Evolutionary conservation across 1,140 invertebrate genomes (phyloP), one percentile per base, ranked within the genome.

Genomic region (Stegodyphus mimosarum): DNA sequence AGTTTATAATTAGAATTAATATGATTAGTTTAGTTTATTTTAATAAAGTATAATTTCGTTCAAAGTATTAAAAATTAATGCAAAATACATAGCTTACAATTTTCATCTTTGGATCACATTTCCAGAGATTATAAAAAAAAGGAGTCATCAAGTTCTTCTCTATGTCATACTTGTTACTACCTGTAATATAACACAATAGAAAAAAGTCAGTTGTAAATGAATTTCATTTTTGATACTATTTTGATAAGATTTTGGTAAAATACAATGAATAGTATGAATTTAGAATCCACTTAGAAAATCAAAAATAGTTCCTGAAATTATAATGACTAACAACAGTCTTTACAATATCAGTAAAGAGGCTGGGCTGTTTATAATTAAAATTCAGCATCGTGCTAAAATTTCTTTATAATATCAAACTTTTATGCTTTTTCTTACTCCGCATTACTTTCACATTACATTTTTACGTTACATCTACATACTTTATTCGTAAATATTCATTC

Each of bases 121-220:
- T 63, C 81, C 81, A 84, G 18, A 84, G 51, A 55, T 84, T 69
- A 66, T 76, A 84, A 11, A 84, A 84, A 17, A 84, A 84, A 18
- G 81, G 81, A 18, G 81, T 84, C 81, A 84, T 84, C 18, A 84
- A 53, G 48, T 74, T 84, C 51, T 84, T 75, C n/a, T 84, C 81
- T 11, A 84, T 55, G 15, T 48, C 50, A 49, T 84, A 69, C 15
- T 76, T 84, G 17, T 84, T 72, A 60, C 76, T 84, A 10, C 81
- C 81, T 84, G 51, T 0, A 69, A 63, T 15, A 10, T 48, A 51
- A 48, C 72, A 15, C 11, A 15, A 10, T 69, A 33, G 17, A 17
- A 79, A 53, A 79, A 69, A 5, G 2, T 17, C n/a, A 15, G 13
- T 7, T 67, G 9, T 7, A 67, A 17, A 67, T 67, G 7, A 2